Conservation (phyloP, 2,797 vertebrate species). For the Typhlichthys subterraneus region DNA sequence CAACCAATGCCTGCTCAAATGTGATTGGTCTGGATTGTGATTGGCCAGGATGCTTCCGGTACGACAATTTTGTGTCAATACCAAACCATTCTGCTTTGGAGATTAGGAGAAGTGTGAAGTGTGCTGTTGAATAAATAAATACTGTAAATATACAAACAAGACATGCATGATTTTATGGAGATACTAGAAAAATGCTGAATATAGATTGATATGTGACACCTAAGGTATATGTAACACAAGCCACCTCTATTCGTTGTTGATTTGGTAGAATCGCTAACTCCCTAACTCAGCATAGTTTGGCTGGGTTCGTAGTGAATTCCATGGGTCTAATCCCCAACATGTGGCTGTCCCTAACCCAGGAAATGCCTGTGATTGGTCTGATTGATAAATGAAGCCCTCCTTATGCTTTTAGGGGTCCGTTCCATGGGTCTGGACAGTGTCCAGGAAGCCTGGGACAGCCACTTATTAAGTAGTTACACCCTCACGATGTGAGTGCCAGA, state of each 20-base stretch:
- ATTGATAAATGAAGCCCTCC: conserved; percentile 83
- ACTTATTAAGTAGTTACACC: conserved; percentile 87
- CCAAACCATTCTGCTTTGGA: too few species aligned
- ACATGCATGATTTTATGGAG: neutral
- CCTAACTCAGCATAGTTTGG: conserved; percentile 57
- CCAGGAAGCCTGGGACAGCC: conserved; percentile 90
- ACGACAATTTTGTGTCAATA: too few species aligned
- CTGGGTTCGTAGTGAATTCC: conserved; percentile 55
- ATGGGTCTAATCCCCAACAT: conserved; percentile 74
- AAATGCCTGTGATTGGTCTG: conserved; percentile 80
- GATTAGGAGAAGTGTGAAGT: too few species aligned
- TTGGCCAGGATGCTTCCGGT: too few species aligned
- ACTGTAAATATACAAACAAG: neutral
- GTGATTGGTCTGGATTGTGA: too few species aligned
- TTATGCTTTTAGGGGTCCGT: conserved; percentile 69
- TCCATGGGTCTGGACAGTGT: conserved; percentile 90
- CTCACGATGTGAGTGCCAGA: conserved; percentile 65
- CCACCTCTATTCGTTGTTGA: conserved; percentile 61
- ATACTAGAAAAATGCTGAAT: conserved; percentile 11
- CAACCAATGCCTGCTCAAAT: too few species aligned
- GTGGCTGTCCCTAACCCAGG: conserved; percentile 73
- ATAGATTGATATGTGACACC: conserved; percentile 31
- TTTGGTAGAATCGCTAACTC: conserved; percentile 62
- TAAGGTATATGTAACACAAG: conserved; percentile 45
- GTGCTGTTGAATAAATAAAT: neutral